Conservation (phyloP, 1,140 invertebrate species). For the Halictus rubicundus region DNA sequence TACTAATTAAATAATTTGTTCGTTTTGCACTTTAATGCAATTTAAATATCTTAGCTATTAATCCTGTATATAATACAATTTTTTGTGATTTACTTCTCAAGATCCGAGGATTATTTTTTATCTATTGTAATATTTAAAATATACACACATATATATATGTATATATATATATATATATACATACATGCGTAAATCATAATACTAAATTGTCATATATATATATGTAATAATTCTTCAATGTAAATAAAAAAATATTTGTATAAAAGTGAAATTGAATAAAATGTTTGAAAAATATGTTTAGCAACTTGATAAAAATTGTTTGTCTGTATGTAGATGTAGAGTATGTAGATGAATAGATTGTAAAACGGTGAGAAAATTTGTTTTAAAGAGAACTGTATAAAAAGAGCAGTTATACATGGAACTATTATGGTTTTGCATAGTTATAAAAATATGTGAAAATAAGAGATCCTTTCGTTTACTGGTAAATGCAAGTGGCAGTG, state of each 20-base stretch:
- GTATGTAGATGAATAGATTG: background rate
- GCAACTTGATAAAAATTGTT: slow-evolving; percentile 10
- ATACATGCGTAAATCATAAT: background rate
- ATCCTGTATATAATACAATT: background rate
- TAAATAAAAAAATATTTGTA: background rate
- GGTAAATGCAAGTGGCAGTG: slow-evolving; percentile 64
- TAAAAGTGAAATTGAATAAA: slow-evolving; percentile 13
- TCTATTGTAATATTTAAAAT: slow-evolving; percentile 9
- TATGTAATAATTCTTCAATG: slow-evolving; percentile 14
- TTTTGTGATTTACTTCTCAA: background rate
- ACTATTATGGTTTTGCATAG: slow-evolving; percentile 10
- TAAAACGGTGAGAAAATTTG: slow-evolving; percentile 6
- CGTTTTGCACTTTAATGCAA: background rate
- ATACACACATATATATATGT: no score
- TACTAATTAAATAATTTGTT: slow-evolving; percentile 6
- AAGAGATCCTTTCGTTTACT: slow-evolving; percentile 28
- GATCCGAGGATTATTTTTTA: background rate
- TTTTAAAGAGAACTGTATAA: slow-evolving; percentile 16
- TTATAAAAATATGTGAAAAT: slow-evolving; percentile 19
- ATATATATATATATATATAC: no score
- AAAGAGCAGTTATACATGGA: slow-evolving; percentile 30
- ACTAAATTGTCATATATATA: slow-evolving; percentile 1
- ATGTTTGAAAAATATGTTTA: slow-evolving; percentile 15
- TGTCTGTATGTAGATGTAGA: slow-evolving; percentile 13
- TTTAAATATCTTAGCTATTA: background rate